Evolutionary conservation across 2,797 vertebrate species (phyloP), one percentile per base, ranked within the genome.

Genomic region (Malurus leucopterus): DNA sequence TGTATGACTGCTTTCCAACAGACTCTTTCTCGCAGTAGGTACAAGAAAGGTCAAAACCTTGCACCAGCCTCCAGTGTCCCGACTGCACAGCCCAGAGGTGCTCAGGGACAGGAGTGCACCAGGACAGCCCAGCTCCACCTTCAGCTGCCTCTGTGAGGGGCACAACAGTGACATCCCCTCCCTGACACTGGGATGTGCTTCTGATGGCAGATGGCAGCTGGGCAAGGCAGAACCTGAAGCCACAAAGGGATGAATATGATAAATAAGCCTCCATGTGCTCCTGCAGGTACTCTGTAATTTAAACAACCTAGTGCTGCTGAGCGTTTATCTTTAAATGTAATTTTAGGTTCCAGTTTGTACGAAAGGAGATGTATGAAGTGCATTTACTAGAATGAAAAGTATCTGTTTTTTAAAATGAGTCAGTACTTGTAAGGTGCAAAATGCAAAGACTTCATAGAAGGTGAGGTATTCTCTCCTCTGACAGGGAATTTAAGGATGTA

Each of bases 391-490:
- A 93, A 72, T 73, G 81, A 88, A 89, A 90, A 88, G 64, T 47
- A 72, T 26, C 72, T 92, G 58, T 63, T 77, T 89, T 89, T 27
- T 51, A 72, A 89, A 86, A 64, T 27, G 50, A 86, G 36, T 70
- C 20, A 9, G 20, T 78, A 16, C 86, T 95, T 93, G 77, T 86
- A 85, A 88, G 62, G 77, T 86, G 90, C 55, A 95, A 94, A 95
- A 95, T 88, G 82, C 41, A 95, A 90, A 95, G 75, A 32, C 51
- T 82, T 86, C n/a, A 58, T 71, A 78, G 93, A 80, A 89, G 78
- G 50, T 49, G 79, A 83, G 32, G 65, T 69, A 86, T 84, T 95
- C 80, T 86, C 76, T 93, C 79, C 63, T 86, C 80, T 26, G 23
- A 36, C 49, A 63, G 70, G 79, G 89, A 91, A 93, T 91, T 95